These are phyloP conservation scores for Carassius gibelio DNA, from an alignment of 2,113 vertebrate species.

Conservation along the genomic window DNA sequence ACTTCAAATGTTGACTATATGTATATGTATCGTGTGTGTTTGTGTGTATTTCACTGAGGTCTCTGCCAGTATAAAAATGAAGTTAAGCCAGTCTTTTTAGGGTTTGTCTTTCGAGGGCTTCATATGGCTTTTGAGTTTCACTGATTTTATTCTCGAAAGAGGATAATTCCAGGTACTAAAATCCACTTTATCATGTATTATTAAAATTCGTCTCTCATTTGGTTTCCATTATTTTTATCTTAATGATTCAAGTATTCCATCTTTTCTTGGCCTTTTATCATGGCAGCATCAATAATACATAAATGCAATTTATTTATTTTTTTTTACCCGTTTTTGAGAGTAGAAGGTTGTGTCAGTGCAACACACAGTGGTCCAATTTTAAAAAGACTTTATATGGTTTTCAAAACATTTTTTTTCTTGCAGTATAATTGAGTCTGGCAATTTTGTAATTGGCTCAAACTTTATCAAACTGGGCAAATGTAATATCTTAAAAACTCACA, in stretches of 20 bases:
- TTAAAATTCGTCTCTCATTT: constrained; percentile 17
- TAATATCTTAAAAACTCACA: no score
- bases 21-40: no score
- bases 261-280: constrained; percentile 1
- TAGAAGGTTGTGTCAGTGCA: not conserved
- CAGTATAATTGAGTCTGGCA: not conserved
- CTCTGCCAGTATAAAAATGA: not conserved
- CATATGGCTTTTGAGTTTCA: not conserved
- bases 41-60: not conserved
- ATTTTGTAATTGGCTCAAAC: not conserved
- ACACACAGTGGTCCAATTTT: not conserved
- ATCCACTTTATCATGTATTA: constrained; percentile 35
- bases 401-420: no score
- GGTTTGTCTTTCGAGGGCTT: not conserved
- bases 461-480: not conserved
- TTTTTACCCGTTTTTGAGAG: no score
- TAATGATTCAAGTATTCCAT: not conserved
- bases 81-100: not conserved
- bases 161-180: not conserved
- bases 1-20: no score
- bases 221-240: constrained; percentile 19
- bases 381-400: no score
- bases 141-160: constrained; percentile 9
- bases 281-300: constrained; percentile 17
- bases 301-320: not conserved